phyloP scores from a whole-genome alignment of 2,888 invertebrate genomes.

The Meandrusa payeni region DNA sequence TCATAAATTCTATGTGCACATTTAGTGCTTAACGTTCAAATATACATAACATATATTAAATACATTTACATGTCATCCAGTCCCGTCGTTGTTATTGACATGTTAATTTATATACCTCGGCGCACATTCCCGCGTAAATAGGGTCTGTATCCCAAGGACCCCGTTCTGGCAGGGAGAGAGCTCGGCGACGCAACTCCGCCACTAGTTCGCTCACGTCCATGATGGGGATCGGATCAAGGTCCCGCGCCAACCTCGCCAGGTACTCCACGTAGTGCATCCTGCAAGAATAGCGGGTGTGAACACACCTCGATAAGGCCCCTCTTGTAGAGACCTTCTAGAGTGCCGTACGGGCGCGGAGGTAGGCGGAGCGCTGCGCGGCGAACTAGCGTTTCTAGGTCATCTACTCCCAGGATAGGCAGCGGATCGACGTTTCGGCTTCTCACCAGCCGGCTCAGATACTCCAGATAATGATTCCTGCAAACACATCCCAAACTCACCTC shows the following conservation, averaged over 20 bases:
- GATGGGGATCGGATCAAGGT: conserved; percentile 93
- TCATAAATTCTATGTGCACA: too few species aligned
- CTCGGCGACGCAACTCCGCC: conserved; percentile 92
- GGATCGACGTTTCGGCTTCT: conserved; percentile 88
- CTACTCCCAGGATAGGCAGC: conserved; percentile 86
- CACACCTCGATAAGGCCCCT: conserved; percentile 83
- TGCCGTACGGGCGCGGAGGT: conserved; percentile 89
- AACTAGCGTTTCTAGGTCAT: conserved; percentile 91
- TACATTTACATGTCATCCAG: neutral
- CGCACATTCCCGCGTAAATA: conserved; percentile 91
- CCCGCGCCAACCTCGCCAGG: conserved; percentile 92
- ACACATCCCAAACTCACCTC: conserved; percentile 55
- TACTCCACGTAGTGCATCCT: conserved; percentile 98
- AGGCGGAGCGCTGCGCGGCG: conserved; percentile 86
- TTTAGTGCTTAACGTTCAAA: too few species aligned
- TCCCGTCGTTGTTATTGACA: neutral
- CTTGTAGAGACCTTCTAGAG: conserved; percentile 83
- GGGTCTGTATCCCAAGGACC: conserved; percentile 91
- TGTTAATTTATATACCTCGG: conserved; percentile 83
- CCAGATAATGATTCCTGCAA: conserved; percentile 93
- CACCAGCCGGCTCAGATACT: conserved; percentile 91
- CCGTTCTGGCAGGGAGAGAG: conserved; percentile 90
- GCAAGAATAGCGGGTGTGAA: conserved; percentile 56
- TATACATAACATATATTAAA: too few species aligned
- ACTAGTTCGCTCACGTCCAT: conserved; percentile 93